Base-by-base conservation (phyloP, 2,888 invertebrate species). In the Mellilla xanthometata region DNA sequence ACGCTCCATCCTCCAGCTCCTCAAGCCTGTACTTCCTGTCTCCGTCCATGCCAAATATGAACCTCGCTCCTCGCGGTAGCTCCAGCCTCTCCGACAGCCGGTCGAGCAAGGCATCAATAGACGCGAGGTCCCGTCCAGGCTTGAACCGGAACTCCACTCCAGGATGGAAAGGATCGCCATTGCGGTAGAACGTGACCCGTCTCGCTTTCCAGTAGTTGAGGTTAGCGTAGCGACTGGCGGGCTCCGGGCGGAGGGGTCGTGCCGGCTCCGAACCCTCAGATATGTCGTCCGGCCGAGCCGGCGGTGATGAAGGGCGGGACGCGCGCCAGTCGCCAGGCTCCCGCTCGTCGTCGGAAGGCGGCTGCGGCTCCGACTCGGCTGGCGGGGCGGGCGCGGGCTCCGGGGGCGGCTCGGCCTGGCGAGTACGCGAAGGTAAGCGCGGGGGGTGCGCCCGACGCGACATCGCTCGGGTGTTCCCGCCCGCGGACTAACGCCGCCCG, bases 11-110 rank as follows among this genome's bases (percentile, higher is more conserved):
- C 71, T 96, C 95, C 52, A 97, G 84, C 70, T 97, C 96, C 66
- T 95, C 97, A 61, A 96, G 90, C 72, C 93, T 92, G 75, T 94
- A 94, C 72, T 97, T 95, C 43, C 96, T 91, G 61, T 95, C 94
- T 0, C 98, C 98, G 54, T 97, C 97, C 93, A 97, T 95, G 4
- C 96, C 95, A 81, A 97, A 98, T 59, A 98, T 94, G 80, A 96
- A 96, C 39, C 97, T 91, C 2, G 98, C 97, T 2, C 97, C 97
- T 47, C 96, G 91, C 2, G 97, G 96, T 56, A 97, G 87, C 69
- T 97, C 96, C 91, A 97, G 93, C 59, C 97, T 93, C 53, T 96
- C 93, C 4, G 97, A 97, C 39, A 98, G 90, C 72, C 97, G 94
- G 72, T 97, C 96, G 63, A 97, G 90, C 29, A 98, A 87, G 9